These are phyloP conservation scores for Hippocampus mohnikei DNA, from an alignment of 2,113 vertebrate genomes.

Conservation along the genomic window DNA sequence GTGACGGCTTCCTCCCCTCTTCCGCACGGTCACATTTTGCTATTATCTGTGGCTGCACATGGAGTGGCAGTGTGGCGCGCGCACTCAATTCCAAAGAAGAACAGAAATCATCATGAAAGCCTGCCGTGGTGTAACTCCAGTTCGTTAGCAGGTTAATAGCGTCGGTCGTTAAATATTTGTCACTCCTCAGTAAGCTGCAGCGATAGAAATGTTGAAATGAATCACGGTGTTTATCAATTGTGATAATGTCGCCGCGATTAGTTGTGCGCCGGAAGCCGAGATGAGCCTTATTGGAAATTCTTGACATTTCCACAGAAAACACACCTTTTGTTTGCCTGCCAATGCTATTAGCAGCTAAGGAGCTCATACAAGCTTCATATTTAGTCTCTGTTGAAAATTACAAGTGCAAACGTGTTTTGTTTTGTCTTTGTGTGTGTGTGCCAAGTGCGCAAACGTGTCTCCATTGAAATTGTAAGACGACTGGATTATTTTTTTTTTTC, in stretches of 20 bases:
- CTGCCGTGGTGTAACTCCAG: too few relatives aligned
- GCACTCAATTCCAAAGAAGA: constrained; percentile 18
- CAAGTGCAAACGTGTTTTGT: neutral
- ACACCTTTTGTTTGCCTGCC: neutral
- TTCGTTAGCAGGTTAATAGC: too few relatives aligned
- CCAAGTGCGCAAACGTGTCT: neutral
- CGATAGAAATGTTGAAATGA: too few relatives aligned
- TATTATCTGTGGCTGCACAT: constrained; percentile 48
- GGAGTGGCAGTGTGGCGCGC: neutral
- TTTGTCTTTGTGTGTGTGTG: neutral
- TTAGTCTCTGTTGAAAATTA: neutral
- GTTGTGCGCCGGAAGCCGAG: neutral
- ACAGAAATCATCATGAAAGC: constrained; percentile 13
- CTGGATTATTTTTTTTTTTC: neutral
- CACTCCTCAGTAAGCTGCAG: too few relatives aligned
- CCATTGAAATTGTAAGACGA: neutral
- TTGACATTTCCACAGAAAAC: neutral
- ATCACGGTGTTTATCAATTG: too few relatives aligned
- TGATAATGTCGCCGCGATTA: neutral
- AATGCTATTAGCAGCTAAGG: neutral
- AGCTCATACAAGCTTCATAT: neutral
- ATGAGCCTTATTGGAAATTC: neutral
- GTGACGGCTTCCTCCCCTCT: constrained; percentile 43
- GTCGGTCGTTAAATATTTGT: too few relatives aligned
- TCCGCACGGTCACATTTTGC: constrained; percentile 5